phyloP scores from a whole-genome alignment of 2,888 invertebrate species.

The Heliconius erato region DNA sequence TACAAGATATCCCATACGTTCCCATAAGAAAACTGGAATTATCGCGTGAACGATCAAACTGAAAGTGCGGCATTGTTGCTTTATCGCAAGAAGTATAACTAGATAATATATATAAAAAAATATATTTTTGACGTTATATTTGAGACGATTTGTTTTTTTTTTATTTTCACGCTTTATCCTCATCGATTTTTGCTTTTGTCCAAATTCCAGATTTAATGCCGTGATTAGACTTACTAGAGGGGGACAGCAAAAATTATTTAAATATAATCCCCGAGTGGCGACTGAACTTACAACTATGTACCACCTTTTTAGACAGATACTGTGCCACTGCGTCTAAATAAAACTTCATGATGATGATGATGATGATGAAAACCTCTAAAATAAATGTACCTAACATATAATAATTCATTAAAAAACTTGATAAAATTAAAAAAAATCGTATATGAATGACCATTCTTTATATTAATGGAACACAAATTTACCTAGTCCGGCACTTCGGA shows the following conservation, averaged over 20 bases:
- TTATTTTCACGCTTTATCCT: neutral
- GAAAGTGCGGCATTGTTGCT: slow-evolving; percentile 34
- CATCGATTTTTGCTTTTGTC: too few relatives aligned
- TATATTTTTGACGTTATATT: too few relatives aligned
- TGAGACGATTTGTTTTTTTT: neutral
- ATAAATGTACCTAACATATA: too few relatives aligned
- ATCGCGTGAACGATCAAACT: slow-evolving; percentile 43
- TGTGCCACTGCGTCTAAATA: too few relatives aligned
- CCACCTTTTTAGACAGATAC: too few relatives aligned
- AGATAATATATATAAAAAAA: neutral
- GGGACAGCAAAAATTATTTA: too few relatives aligned
- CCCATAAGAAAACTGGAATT: slow-evolving; percentile 65
- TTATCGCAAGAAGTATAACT: slow-evolving; percentile 19
- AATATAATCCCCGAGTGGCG: too few relatives aligned
- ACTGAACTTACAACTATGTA: too few relatives aligned
- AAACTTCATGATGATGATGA: too few relatives aligned
- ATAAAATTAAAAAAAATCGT: neutral
- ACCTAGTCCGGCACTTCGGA: neutral
- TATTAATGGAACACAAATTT: neutral
- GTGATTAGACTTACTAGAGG: too few relatives aligned
- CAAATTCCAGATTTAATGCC: too few relatives aligned
- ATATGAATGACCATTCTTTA: neutral
- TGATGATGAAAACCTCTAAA: too few relatives aligned
- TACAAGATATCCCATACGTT: slow-evolving; percentile 59
- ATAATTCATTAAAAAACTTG: neutral